Evolutionary conservation across 2,113 vertebrate genomes (phyloP), one percentile per base, ranked within the genome.

Genomic region (Dinomys branickii): DNA sequence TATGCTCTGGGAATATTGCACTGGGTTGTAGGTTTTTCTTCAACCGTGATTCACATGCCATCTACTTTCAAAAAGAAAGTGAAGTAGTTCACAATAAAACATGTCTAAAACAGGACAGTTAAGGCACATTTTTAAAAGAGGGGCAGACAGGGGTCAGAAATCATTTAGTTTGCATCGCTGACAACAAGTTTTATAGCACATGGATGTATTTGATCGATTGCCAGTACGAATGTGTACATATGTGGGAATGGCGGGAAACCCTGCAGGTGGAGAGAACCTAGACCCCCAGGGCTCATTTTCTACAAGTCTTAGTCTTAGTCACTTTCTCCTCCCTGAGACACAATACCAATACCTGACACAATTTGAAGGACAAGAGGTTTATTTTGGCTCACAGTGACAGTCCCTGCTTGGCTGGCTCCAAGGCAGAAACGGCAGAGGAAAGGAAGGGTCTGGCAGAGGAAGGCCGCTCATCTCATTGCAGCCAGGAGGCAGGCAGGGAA

Each of bases 21-120:
- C 44, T 35, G 19, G 22, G 44, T 63, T 58, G 87, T 90, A 93
- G 33, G 26, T 30, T 90, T 92, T 95, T 85, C 75, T 94, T 94
- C 95, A 84, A 56, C 22, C 67, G 19, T 88, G 82, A 95, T 95
- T 96, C 92, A 86, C 52, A 38, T 71, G 61, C 67, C 28, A 78
- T 67, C 89, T 94, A 75, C 71, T 78, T 35, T 59, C 73, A 89
- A 90, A 96, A 95, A 93, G 56, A 90, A 88, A 81, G 67, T 94
- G 81, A 97, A 89, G 28, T 90, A 5, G 19, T 91, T 93, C 88
- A 91, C 67, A 81, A 87, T 97, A 96, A 97, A 97, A 88, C 38
- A 81, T 93, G 84, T 92, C 87, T 85, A 28, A 82, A 95, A 93
- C 9, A 91, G 30, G 77, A 96, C 63, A 95, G 87, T 84, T 87